Base-by-base conservation (phyloP, 2,888 invertebrate species). In the Lasioglossum villosulum region DNA sequence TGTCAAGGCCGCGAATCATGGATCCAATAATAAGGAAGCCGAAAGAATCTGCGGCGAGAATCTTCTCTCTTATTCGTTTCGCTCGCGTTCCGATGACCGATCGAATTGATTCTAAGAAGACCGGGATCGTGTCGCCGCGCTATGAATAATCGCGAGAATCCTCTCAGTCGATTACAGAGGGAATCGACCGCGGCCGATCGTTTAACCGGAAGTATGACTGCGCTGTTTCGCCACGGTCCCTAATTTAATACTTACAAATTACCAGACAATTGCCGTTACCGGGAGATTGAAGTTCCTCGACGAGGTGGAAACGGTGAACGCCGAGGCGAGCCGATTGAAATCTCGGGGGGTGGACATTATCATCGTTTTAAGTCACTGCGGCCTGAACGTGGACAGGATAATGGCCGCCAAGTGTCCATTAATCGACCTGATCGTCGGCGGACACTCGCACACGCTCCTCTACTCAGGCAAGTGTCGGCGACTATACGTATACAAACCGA, bases 351-450 rank as follows among this genome's bases (percentile, higher is more conserved):
- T 98, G 4, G 97, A 98, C 89, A 97, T 98, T 77, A 97, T 98
- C 89, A 97, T 98, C 76, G 97, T 97, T 4, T 95, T 98, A n/a
- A 98, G 98, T 0, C 98, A 98, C 94, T 97, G 97, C 75, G 98
- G 98, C 3, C 96, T 97, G 73, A 96, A 96, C 3, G 96, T 96
- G 34, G 97, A 97, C 90, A 95, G 96, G 95, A 93, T 95, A 48
- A 96, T 98, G 86, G 98, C 98, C 0, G 93, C 94, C 4, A 95
- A 96, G 5, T 97, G 97, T 3, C 96, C 96, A 0, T 96, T 97
- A 52, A 96, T 98, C 78, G 98, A 98, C 93, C 96, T 98, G 0
- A 97, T 98, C 81, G 97, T 98, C n/a, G 98, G 98, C 8, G 97
- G 97, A 0, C 98, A 98, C 94, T 97, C 98, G 0, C 98, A 98